Percentiles rank a stretch among this genome's conserved stretches.
These are phyloP conservation scores for Protosalanx chinensis DNA, from an alignment of 2,797 vertebrate genomes.

Conservation along the genomic window DNA sequence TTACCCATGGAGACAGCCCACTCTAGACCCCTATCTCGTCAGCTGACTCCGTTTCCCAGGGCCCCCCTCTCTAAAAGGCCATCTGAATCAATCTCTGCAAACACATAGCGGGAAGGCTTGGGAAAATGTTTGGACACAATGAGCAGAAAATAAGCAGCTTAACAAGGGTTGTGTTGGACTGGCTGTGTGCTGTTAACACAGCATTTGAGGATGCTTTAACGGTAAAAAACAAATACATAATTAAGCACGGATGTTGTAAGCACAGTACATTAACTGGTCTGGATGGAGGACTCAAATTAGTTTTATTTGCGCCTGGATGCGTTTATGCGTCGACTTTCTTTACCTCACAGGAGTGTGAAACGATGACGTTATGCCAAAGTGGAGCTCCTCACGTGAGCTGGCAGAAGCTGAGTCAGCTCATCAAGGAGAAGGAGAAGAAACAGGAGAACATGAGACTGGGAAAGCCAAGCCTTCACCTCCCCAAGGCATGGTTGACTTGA, in stretches of 20 bases:
- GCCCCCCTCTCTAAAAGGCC: conserved; percentile 68
- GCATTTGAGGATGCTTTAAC: neutral
- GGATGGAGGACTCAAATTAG: too few species aligned
- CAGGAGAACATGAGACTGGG: conserved; percentile 43
- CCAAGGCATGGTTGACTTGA: conserved; percentile 33
- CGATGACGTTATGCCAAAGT: conserved; percentile 28
- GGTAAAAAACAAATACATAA: neutral
- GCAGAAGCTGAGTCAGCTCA: conserved; percentile 58
- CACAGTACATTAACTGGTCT: too few species aligned
- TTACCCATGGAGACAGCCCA: conserved; percentile 58
- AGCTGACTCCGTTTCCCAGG: conserved; percentile 77
- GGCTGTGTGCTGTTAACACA: neutral
- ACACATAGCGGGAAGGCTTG: conserved; percentile 63
- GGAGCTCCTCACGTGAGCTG: conserved; percentile 18
- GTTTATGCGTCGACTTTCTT: conserved; percentile 2
- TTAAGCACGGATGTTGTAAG: neutral
- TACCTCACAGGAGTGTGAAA: neutral
- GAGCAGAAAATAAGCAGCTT: conserved; percentile 35
- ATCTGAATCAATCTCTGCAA: conserved; percentile 73
- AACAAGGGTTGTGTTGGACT: conserved; percentile 35
- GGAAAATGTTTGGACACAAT: conserved; percentile 65
- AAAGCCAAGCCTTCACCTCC: conserved; percentile 47
- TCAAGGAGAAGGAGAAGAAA: conserved; percentile 47
- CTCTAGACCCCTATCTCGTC: conserved; percentile 64
- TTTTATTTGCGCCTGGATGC: conserved; percentile 8